Conservation (phyloP, 2,888 invertebrate genomes). For the Marronus borbonicus region DNA sequence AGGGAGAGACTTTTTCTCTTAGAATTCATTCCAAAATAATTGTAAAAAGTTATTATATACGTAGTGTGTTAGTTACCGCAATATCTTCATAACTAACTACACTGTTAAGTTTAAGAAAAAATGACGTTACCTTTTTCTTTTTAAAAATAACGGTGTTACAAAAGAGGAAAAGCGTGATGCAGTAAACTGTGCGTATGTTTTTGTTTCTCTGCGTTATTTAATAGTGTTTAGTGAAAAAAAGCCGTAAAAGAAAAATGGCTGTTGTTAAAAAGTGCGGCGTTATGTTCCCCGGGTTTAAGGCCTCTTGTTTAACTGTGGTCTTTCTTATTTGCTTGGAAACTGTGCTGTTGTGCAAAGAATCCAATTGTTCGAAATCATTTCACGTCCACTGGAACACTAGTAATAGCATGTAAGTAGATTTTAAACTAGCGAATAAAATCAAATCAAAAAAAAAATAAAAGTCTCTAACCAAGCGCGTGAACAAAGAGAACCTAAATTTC, state of each 20-base stretch:
- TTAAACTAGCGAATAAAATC: neutral
- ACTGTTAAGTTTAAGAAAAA: too few relatives aligned
- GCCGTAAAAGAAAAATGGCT: constrained; percentile 57
- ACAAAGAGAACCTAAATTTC: neutral
- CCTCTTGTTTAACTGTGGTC: constrained; percentile 73
- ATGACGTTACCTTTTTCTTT: too few relatives aligned
- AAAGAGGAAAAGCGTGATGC: neutral
- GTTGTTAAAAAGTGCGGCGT: constrained; percentile 63
- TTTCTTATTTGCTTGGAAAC: constrained; percentile 74
- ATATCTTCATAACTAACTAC: neutral
- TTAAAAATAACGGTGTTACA: neutral
- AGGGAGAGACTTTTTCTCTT: neutral
- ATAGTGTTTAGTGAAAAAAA: constrained; percentile 4
- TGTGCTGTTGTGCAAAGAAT: constrained; percentile 73
- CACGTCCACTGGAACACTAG: constrained; percentile 94
- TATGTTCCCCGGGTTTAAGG: constrained; percentile 62
- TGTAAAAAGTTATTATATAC: neutral
- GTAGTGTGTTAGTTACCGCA: neutral
- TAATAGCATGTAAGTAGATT: constrained; percentile 83
- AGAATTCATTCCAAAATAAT: neutral
- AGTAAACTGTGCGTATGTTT: constrained; percentile 31
- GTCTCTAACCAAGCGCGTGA: constrained; percentile 27
- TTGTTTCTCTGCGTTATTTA: neutral
- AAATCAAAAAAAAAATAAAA: constrained; percentile 6
- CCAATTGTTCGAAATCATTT: constrained; percentile 86